phyloP scores from a whole-genome alignment of 2,888 invertebrate species.

The Druceiella hillmani region DNA sequence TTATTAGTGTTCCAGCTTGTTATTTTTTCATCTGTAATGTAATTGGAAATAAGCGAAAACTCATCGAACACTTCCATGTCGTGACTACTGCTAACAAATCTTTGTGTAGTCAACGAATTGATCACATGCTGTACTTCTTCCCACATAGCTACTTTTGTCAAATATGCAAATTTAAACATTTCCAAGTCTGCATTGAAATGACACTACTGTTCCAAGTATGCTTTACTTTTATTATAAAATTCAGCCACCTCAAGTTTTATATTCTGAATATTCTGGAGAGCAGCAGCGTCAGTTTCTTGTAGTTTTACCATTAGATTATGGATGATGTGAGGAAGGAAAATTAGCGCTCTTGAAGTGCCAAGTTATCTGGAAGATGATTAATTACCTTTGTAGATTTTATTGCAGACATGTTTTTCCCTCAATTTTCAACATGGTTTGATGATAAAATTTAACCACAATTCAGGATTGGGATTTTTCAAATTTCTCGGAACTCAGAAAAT shows the following conservation, averaged over 20 bases:
- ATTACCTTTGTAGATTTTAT: constrained; percentile 25
- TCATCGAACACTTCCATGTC: constrained; percentile 26
- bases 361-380: constrained; percentile 22
- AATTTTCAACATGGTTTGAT: constrained; percentile 22
- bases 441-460: constrained; percentile 19
- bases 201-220: constrained; percentile 16
- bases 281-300: constrained; percentile 11
- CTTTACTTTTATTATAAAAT: constrained; percentile 16
- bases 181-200: constrained; percentile 11
- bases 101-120: constrained; percentile 22
- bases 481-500: no score
- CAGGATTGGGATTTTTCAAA: constrained; percentile 11
- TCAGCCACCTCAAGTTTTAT: constrained; percentile 15
- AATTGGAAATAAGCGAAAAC: constrained; percentile 26
- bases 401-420: constrained; percentile 23
- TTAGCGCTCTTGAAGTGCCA: constrained; percentile 23
- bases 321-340: constrained; percentile 21
- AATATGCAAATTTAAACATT: constrained; percentile 17
- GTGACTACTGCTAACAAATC: constrained; percentile 20
- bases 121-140: constrained; percentile 21
- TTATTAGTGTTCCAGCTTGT: constrained; percentile 27
- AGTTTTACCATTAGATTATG: constrained; percentile 17
- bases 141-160: constrained; percentile 24
- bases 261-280: constrained; percentile 14
- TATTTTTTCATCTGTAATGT: constrained; percentile 25